These are phyloP conservation scores for Bolinopsis microptera DNA, from an alignment of 37 sponge, comb jelly and placozoan species.

Conservation along the genomic window DNA sequence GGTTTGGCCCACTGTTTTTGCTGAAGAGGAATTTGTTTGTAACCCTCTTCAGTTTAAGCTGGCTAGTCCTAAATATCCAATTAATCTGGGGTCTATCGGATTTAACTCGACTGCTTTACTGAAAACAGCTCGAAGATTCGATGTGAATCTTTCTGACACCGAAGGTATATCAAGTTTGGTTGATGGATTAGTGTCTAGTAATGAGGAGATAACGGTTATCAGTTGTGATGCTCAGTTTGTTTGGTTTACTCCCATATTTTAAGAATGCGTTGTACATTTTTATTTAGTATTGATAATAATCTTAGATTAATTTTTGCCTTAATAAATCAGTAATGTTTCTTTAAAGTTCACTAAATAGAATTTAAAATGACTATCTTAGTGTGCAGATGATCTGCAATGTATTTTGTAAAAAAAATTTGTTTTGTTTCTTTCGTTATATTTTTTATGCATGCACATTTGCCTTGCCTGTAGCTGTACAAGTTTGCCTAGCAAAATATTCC, in stretches of 20 bases:
- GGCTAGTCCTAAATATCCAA: not conserved
- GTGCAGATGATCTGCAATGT: too few relatives aligned
- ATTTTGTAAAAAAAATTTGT: too few relatives aligned
- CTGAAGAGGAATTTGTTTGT: slow-evolving; percentile 10
- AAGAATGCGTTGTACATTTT: too few relatives aligned
- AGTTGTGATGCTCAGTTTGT: slow-evolving; percentile 13
- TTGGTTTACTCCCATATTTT: slow-evolving; percentile 31
- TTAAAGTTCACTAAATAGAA: too few relatives aligned
- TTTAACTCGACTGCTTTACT: slow-evolving; percentile 23
- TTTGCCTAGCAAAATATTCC: too few relatives aligned
- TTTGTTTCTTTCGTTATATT: too few relatives aligned
- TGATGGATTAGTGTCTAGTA: not conserved
- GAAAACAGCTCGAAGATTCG: not conserved
- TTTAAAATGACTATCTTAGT: too few relatives aligned
- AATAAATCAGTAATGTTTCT: too few relatives aligned
- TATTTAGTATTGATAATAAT: too few relatives aligned
- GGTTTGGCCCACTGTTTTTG: slow-evolving; percentile 50
- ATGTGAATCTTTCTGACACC: not conserved
- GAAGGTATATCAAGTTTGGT: not conserved
- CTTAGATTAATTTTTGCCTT: too few relatives aligned
- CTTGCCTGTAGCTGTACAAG: too few relatives aligned
- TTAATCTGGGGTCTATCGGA: slow-evolving; percentile 44
- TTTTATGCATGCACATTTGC: too few relatives aligned
- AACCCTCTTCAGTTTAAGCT: not conserved
- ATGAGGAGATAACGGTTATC: not conserved